Conservation (phyloP, 2,113 vertebrate species). For the Jaculus jaculus region DNA sequence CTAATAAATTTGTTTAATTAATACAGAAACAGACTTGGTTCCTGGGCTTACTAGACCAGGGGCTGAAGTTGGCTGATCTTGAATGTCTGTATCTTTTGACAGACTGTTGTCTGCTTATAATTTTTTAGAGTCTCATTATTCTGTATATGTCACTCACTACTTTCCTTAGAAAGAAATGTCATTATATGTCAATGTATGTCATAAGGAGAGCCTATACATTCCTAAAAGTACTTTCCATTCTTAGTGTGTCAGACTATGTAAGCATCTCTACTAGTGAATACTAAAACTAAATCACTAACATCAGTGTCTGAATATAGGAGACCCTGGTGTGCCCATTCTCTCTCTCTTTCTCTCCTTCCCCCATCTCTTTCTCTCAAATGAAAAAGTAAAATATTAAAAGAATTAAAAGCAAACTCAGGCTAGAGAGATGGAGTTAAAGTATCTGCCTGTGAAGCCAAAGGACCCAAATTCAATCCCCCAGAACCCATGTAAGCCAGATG, state of each 20-base stretch:
- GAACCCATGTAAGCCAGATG: too few relatives aligned
- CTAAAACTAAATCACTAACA: neutral
- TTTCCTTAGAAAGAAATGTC: neutral
- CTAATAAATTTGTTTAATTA: neutral
- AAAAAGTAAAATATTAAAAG: too few relatives aligned
- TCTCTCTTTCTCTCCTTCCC: too few relatives aligned
- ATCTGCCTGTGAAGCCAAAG: too few relatives aligned
- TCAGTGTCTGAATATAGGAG: neutral
- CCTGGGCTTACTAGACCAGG: neutral
- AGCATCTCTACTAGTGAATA: neutral
- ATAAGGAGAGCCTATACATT: neutral
- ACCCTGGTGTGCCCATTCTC: too few relatives aligned
- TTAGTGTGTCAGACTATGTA: neutral
- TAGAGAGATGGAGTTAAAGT: too few relatives aligned
- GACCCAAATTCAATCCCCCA: too few relatives aligned
- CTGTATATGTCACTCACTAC: rapidly evolving
- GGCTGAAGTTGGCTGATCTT: neutral
- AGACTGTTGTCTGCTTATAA: neutral
- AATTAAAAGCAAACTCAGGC: too few relatives aligned
- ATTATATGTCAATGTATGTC: too few relatives aligned
- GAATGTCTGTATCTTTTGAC: neutral
- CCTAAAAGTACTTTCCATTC: neutral
- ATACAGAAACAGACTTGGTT: neutral
- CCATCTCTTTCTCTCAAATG: too few relatives aligned
- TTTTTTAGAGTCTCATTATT: neutral